Evolutionary conservation across 2,888 invertebrate genomes (phyloP).

Genomic region (Agonopterix heracliana): DNA sequence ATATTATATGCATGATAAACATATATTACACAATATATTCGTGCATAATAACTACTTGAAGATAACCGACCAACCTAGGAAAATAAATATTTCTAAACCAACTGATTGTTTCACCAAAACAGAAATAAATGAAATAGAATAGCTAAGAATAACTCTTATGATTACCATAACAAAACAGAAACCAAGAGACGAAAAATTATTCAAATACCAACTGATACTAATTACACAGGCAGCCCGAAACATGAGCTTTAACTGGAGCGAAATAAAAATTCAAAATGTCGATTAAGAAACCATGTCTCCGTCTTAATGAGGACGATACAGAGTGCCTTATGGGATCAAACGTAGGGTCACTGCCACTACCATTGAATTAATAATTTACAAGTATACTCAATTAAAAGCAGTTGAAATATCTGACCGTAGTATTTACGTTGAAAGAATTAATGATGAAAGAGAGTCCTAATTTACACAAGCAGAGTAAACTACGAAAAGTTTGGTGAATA

Average conservation of each 20-base stretch:
- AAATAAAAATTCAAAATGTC: constrained; percentile 52
- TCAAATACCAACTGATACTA: constrained; percentile 12
- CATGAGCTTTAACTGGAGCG: constrained; percentile 28
- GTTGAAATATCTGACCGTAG: constrained; percentile 21
- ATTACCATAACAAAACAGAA: too few species aligned
- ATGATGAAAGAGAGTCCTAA: too few species aligned
- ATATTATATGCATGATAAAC: too few species aligned
- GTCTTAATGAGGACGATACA: constrained; percentile 62
- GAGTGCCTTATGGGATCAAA: constrained; percentile 62
- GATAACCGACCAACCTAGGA: too few species aligned
- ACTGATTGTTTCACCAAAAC: too few species aligned
- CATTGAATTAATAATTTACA: constrained; percentile 67
- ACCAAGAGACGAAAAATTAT: background rate
- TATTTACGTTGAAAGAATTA: background rate
- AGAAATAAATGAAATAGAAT: too few species aligned
- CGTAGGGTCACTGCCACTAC: constrained; percentile 57
- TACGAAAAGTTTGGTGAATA: too few species aligned
- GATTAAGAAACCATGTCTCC: constrained; percentile 58
- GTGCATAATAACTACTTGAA: too few species aligned
- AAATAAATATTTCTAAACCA: too few species aligned
- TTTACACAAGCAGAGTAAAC: too few species aligned
- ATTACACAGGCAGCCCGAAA: constrained; percentile 21
- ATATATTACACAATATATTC: too few species aligned
- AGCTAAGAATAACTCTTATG: too few species aligned
- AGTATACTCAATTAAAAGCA: constrained; percentile 64